Base-by-base conservation (phyloP, 2,888 invertebrate species). In the Dermolepida albohirtum region DNA sequence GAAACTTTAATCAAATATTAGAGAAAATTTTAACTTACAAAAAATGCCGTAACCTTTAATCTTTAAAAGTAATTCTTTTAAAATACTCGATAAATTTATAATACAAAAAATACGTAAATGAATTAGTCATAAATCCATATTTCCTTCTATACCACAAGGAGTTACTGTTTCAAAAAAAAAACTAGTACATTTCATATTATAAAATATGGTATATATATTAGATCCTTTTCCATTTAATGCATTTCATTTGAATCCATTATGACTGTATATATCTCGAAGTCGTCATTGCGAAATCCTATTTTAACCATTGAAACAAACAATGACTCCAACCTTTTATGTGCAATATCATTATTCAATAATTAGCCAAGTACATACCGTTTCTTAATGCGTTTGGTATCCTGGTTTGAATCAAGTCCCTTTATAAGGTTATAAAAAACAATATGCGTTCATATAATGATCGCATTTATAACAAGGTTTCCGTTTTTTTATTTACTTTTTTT, bases 401-500 rank as follows among this genome's bases (percentile, higher is more conserved):
- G 59, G 59, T 62, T 62, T 14, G 49, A 34, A 49, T 62, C 43
- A 12, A 62, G 43, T 43, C 59, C 59, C 59, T 62, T 62, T 47
- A 62, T 62, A 62, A 47, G 59, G 59, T 16, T 62, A 62, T 16
- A 14, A 62, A 62, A 62, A 62, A 62, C 12, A 34, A 39, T 47
- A 11, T n/a, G 43, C 34, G 47, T 62, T 62, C 34, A 47, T 34
- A 62, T 62, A 47, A 34, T 34, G 34, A 8, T 34, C 34, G 6
- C 34, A 62, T 62, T 62, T 62, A 62, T 62, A 47, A 62, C 59
- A 62, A 62, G 47, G 59, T 62, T 62, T 27, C 59, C 17, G 47
- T 62, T 62, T 62, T 62, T 62, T 34, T 10, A 34, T 34, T 8
- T 34, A 34, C 34, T 34, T 34, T 34, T 10, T 34, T 10, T 34